These are phyloP conservation scores for Furnarius figulus DNA, from an alignment of 2,113 vertebrate genomes.

Conservation along the genomic window DNA sequence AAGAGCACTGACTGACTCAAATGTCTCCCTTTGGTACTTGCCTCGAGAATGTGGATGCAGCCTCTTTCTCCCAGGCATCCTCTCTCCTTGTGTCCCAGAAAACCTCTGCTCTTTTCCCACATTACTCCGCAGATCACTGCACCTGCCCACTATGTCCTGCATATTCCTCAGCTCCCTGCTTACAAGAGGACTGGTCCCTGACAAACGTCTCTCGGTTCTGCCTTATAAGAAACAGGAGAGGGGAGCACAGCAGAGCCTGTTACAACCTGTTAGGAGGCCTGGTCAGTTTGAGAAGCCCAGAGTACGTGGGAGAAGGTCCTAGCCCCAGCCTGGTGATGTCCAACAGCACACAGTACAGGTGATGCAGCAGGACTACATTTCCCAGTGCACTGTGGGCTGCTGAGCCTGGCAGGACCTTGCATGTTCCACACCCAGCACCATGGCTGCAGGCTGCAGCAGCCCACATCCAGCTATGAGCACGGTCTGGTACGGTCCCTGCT, in stretches of 20 bases:
- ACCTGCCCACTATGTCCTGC: not conserved
- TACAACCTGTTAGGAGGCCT: not conserved
- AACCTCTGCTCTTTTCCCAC: not conserved
- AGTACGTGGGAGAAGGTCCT: not conserved
- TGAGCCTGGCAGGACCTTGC: accelerated
- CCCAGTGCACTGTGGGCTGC: not conserved
- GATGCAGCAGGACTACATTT: not conserved
- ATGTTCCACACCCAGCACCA: not conserved
- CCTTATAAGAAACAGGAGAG: not conserved
- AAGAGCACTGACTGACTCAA: not conserved
- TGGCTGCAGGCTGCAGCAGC: not conserved
- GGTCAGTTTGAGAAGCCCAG: not conserved
- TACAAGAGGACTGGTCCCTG: not conserved
- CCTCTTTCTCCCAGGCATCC: not conserved
- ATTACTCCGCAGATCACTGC: not conserved
- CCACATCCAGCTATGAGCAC: not conserved
- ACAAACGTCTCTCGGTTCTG: not conserved
- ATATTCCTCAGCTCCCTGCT: not conserved
- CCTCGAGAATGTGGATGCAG: not conserved
- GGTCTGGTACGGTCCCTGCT: not conserved
- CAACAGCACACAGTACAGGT: not conserved
- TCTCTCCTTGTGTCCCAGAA: not conserved
- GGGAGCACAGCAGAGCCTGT: not conserved
- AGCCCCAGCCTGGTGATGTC: not conserved
- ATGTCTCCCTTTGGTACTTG: not conserved